Conservation (phyloP, 2,113 vertebrate genomes). For the Tiliqua scincoides region DNA sequence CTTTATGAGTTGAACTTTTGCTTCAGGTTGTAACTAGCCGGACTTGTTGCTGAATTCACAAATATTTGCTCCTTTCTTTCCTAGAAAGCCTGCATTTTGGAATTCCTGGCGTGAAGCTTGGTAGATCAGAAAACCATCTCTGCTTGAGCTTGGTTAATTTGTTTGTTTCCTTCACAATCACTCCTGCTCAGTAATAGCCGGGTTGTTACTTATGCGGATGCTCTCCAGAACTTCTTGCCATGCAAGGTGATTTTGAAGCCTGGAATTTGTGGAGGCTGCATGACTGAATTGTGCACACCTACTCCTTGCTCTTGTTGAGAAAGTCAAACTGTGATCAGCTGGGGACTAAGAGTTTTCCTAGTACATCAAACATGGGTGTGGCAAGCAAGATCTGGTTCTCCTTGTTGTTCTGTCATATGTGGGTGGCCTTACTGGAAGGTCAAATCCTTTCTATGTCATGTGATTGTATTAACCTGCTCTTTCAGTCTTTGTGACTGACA, state of each 20-base stretch:
- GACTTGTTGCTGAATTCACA: background rate
- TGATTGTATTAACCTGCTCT: background rate
- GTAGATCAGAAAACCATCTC: background rate
- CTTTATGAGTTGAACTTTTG: background rate
- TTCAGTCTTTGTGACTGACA: background rate
- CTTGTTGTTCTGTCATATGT: background rate
- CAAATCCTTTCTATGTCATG: background rate
- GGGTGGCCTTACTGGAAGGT: background rate
- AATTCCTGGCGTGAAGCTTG: background rate
- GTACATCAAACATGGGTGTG: background rate
- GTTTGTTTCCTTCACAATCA: background rate
- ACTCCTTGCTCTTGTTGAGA: background rate
- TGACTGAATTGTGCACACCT: background rate
- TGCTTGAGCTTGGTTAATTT: background rate
- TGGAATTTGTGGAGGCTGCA: slow-evolving; percentile 1
- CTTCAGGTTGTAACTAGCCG: background rate
- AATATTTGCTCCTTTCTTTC: background rate
- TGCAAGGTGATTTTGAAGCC: background rate
- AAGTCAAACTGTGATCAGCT: background rate
- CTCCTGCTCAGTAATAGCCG: background rate
- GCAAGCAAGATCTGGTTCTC: background rate
- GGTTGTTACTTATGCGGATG: background rate
- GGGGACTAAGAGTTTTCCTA: background rate
- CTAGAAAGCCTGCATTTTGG: background rate
- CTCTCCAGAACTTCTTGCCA: background rate